Evolutionary conservation across 2,113 vertebrate species (phyloP).

Genomic region (Peromyscus leucopus): DNA sequence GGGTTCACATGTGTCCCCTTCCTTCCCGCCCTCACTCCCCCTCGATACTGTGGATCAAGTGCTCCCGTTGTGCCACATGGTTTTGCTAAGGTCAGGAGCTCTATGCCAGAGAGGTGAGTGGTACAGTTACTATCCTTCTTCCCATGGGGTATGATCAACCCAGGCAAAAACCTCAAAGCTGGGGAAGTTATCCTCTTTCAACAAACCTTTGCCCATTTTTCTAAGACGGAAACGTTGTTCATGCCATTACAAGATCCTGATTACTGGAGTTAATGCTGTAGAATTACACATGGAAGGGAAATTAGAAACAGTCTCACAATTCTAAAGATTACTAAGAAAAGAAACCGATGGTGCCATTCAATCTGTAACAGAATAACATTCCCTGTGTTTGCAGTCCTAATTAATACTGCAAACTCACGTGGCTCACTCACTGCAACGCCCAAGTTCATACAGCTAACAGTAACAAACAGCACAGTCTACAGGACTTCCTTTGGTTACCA

Average conservation of each 20-base stretch:
- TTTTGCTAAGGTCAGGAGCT: neutral
- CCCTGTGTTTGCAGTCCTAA: neutral
- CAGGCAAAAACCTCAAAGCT: neutral
- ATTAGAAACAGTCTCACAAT: constrained; percentile 39
- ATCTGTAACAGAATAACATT: neutral
- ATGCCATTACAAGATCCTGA: neutral
- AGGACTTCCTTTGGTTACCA: constrained; percentile 13
- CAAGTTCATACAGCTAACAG: constrained; percentile 5
- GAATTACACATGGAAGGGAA: neutral
- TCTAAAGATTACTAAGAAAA: constrained; percentile 44
- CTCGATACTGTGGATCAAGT: neutral
- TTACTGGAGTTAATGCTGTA: neutral
- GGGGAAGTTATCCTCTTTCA: neutral
- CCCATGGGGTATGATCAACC: too few relatives aligned
- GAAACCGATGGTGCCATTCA: neutral
- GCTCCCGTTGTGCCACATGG: neutral
- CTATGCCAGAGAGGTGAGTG: neutral
- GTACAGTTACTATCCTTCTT: neutral
- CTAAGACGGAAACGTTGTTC: neutral
- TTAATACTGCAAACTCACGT: neutral
- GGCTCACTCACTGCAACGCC: neutral
- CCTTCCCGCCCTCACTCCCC: neutral
- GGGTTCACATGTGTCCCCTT: neutral
- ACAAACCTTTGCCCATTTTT: neutral
- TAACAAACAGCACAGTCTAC: neutral